phyloP scores from a whole-genome alignment of 1,140 invertebrate genomes.

The Diprion similis region DNA sequence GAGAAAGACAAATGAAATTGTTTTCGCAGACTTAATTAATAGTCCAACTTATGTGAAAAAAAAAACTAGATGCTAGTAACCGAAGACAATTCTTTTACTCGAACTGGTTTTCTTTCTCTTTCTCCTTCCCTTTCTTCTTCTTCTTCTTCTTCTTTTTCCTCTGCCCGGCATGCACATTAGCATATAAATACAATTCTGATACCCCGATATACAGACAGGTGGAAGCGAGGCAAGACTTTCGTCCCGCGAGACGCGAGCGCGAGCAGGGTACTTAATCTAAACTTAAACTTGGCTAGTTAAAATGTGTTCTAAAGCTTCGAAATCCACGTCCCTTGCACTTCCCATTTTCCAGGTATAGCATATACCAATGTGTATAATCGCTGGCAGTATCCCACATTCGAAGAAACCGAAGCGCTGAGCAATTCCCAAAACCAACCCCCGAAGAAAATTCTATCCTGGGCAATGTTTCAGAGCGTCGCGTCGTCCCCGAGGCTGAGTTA shows the following conservation, averaged over 20 bases:
- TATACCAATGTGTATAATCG: no score
- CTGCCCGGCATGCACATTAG: constrained; percentile 38
- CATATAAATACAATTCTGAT: constrained; percentile 49
- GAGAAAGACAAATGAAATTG: no score
- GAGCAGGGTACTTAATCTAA: constrained; percentile 38
- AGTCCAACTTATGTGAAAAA: no score
- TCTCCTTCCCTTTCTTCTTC: not conserved
- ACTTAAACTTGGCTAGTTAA: constrained; percentile 49
- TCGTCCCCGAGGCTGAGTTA: constrained; percentile 20
- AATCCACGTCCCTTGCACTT: not conserved
- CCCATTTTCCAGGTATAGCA: no score
- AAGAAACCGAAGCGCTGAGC: no score
- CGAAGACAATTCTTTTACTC: not conserved
- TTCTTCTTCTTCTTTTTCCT: not conserved
- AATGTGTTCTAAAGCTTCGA: constrained; percentile 38
- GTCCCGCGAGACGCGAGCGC: constrained; percentile 17
- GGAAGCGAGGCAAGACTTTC: constrained; percentile 1
- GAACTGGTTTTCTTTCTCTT: not conserved
- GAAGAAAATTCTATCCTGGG: not conserved
- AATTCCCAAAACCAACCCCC: no score
- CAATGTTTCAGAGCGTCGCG: no score
- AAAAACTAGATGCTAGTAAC: no score
- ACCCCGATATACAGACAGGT: constrained; percentile 35
- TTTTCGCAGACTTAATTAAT: no score
- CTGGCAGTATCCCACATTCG: no score